Base-by-base conservation (phyloP, 2,113 vertebrate genomes). In the Macquaria ambigua region DNA sequence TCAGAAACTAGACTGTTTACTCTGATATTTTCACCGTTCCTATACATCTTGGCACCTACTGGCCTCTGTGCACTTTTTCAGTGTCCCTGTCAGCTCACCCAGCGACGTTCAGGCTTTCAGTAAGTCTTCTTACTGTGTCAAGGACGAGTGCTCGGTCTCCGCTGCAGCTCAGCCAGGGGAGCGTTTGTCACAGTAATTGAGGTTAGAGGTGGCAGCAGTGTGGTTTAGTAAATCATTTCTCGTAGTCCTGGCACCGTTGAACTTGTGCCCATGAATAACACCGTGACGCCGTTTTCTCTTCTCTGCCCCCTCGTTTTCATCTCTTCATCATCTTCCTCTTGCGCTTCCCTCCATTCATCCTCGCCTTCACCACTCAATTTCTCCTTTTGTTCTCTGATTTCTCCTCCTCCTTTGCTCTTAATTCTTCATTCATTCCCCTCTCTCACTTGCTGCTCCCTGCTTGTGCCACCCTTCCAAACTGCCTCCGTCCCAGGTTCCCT, bases 401-500 rank as follows among this genome's bases (percentile, higher is more conserved):
- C 46, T 69, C 66, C 20, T 52, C 46, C 5, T 28, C 21, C 31
- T 62, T 28, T 53, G 6, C 28, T 15, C n/a, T 52, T 39, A 4
- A 41, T 53, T 15, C 56, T 23, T 70, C 31, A 15, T 3, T 52
- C 53, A 21, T 23, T 46, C 10, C 21, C 0, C 9, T 73, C n/a
- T 23, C 46, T 43, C 37, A 20, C 70, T 75, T 20, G 3, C 62
- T 18, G 5, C 55, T 46, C 16, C 74, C 63, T 56, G 18, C 64
- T 8, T n/a, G 10, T 46, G 69, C 37, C 25, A 6, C 21, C 43
- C 8, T 7, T 12, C 14, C 8, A 58, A n/a, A 46, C 72, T 18
- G 5, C 8, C 20, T 5, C 55, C 3, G 8, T 41, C 34, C 25
- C 90, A 98, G 97, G 97, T 23, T 98, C 97, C 48, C 94, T 98